Percentiles rank a stretch among this genome's conserved stretches.
Evolutionary conservation across 2,888 invertebrate species (phyloP).

Genomic region (Capitulum mitella): DNA sequence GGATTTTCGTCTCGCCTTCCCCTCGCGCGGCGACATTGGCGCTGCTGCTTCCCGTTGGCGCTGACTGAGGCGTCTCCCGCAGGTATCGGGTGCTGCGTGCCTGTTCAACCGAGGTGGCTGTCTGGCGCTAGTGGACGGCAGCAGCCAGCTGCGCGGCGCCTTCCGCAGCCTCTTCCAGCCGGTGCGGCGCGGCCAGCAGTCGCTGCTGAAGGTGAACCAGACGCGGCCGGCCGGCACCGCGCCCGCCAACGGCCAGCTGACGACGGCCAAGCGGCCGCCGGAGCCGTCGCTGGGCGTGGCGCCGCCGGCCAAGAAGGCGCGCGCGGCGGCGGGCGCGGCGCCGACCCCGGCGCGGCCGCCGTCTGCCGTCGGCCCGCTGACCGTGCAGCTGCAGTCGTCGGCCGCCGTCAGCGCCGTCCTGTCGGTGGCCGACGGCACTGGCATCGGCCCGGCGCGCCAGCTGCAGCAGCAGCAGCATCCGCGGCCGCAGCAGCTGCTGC

Average conservation of each 20-base stretch:
- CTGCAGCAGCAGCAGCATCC: background rate
- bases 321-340: background rate
- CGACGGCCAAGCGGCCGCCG: background rate
- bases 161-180: conserved; percentile 12
- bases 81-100: background rate
- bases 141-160: background rate
- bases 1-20: too few relatives aligned
- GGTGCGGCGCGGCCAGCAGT: conserved; percentile 19
- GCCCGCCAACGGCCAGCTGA: conserved; percentile 14
- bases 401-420: background rate
- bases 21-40: too few relatives aligned
- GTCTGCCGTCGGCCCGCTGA: background rate
- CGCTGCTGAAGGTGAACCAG: conserved; percentile 21
- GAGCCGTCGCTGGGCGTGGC: background rate
- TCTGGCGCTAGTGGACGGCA: background rate
- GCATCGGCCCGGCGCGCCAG: background rate
- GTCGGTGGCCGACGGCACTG: background rate
- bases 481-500: background rate
- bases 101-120: background rate
- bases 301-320: background rate
- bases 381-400: background rate
- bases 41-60: too few relatives aligned
- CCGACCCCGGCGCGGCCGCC: background rate
- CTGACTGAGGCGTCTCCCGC: too few relatives aligned
- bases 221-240: background rate